Base-by-base conservation (phyloP, 2,113 vertebrate species). In the Aythya baeri region DNA sequence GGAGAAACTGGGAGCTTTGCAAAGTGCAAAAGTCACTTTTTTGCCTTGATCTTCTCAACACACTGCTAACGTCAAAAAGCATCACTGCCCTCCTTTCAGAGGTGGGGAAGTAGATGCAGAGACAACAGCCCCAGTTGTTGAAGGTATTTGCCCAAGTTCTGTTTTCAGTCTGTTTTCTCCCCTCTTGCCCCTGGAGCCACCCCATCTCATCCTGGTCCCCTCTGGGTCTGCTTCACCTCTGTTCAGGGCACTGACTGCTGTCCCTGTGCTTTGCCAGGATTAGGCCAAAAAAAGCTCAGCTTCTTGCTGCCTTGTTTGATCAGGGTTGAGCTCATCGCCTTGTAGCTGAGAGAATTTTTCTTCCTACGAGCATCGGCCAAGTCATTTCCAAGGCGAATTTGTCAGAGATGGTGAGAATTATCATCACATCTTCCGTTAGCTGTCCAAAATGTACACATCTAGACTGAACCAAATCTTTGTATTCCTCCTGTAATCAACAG, bases 281-380 rank as follows among this genome's bases (percentile, higher is more conserved):
- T 3, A 8, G 85, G 44, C 46, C 34, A 65, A 26, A 81, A 26
- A 81, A 38, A 86, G 83, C 17, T 2, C 21, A 18, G 55, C 83
- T 90, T 94, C 68, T 57, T 86, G 76, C 91, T 93, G 92, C 90
- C 83, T 86, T 52, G 16, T 17, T 71, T 26, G 59, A 16, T 86
- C 94, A 55, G 88, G 88, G 31, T 12, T 52, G 36, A 57, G 68
- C 68, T 88, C 34, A 8, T 74, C 11, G 2, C 65, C 88, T 76
- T 16, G 57, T 87, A 88, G 81, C 86, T 79, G 89, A 84, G 88
- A 82, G 66, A 72, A 65, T 86, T 86, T 71, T 1, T 91, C 46
- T 89, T 86, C 91, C 73, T 83, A 34, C 88, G 83, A 38, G 32
- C 55, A 88, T 88, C 58, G 74, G 68, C 79, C 59, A 52, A 88